Evolutionary conservation across 2,797 vertebrate genomes (phyloP), one percentile per base, ranked within the genome.

Genomic region (Enteromius unitaeniatus): DNA sequence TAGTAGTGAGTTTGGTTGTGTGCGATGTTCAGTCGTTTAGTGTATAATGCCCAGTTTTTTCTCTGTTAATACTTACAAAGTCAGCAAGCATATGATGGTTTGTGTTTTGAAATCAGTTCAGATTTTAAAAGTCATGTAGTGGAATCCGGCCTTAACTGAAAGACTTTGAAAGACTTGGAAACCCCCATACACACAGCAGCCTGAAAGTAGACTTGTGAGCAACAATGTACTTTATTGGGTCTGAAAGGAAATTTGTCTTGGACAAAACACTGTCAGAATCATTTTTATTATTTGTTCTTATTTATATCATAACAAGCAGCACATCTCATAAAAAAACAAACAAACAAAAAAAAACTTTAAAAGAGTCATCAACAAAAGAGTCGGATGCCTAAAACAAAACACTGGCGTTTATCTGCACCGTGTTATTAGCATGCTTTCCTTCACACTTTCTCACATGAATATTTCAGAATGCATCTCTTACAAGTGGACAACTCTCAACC

Each of bases 401-500:
- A 74, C 2, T 14, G 28, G 47, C 28, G 21, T 74, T 51, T 78
- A 62, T 78, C 55, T 45, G 9, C 37, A 21, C 75, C n/a, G 19
- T 42, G 49, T 72, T 72, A 81, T 72, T 72, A 72, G n/a, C 53
- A 70, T 45, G 79, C 69, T 51, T n/a, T 65, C 42, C 40, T 21
- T 78, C 64, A 84, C 75, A 73, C 55, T 53, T 78, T 79, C 19
- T 45, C 15, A 58, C 28, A 82, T 67, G 37, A 79, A 82, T 74
- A 82, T 74, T 86, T 72, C 14, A 78, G 23, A 67, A 74, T 55
- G 47, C 47, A 74, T 73, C 75, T 82, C 37, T 58, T 49, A 78
- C 19, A 65, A 65, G 13, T 53, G 47, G 77, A 58, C 77, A 72
- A 26, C 19, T 14, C 69, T 64, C 26, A 45, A 51, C 60, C 40